Evolutionary conservation across 2,113 vertebrate species (phyloP).

Genomic region (Climacteris rufus): DNA sequence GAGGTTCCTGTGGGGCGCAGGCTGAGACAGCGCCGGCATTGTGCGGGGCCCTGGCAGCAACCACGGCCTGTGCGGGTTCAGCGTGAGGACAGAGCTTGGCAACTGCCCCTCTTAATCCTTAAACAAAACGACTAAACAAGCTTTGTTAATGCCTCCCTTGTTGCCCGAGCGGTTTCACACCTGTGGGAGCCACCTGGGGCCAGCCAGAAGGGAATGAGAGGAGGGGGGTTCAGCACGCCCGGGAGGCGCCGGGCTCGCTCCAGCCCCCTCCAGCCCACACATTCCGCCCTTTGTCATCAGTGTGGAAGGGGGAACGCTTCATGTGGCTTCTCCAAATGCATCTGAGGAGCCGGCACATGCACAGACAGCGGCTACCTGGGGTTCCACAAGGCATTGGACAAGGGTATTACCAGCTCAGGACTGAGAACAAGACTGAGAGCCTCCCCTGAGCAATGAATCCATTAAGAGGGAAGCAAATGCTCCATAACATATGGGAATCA

Average conservation of each 20-base stretch:
- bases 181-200: neutral
- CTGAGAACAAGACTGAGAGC: neutral
- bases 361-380: neutral
- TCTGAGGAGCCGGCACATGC: neutral
- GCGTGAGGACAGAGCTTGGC: constrained; percentile 51
- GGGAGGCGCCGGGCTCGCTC: rapidly evolving
- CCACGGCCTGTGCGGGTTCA: constrained; percentile 8
- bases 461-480: neutral
- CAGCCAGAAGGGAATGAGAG: neutral
- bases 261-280: neutral
- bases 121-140: constrained; percentile 35
- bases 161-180: neutral
- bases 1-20: neutral
- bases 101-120: constrained; percentile 57
- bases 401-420: neutral
- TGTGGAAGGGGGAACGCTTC: neutral
- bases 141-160: neutral
- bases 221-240: neutral
- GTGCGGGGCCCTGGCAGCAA: neutral
- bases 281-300: neutral
- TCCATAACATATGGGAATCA: rapidly evolving
- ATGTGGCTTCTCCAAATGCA: neutral
- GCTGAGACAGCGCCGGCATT: constrained; percentile 43
- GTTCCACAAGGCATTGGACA: neutral
- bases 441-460: rapidly evolving